Conservation (phyloP, 1,140 invertebrate genomes). For the Octopus sinensis region DNA sequence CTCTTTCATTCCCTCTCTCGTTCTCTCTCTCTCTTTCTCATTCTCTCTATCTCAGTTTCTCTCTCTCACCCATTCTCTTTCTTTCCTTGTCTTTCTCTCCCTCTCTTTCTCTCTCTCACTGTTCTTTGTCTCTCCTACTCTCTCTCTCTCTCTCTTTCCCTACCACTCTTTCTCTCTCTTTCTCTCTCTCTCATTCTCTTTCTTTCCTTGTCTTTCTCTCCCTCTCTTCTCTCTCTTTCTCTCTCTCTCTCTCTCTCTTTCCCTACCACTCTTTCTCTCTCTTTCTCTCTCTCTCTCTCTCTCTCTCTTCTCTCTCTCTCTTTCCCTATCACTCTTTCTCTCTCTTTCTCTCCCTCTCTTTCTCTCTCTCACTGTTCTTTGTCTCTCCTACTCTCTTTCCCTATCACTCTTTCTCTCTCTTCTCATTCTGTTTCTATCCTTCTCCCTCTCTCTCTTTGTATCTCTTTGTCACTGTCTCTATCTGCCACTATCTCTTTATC, state of each 20-base stretch:
- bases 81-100: constrained; percentile 18
- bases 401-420: background rate
- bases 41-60: background rate
- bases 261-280: background rate
- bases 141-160: too few relatives aligned
- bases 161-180: too few relatives aligned
- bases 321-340: background rate
- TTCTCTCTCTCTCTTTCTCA: too few relatives aligned
- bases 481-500: background rate
- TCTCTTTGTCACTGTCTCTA: background rate
- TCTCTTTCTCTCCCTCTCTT: background rate
- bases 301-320: background rate
- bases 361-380: background rate
- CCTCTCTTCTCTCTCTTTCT: background rate
- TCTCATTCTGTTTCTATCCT: background rate
- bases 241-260: background rate
- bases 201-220: background rate
- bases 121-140: too few relatives aligned
- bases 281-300: background rate
- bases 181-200: background rate
- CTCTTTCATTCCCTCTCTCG: constrained; percentile 24
- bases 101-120: too few relatives aligned
- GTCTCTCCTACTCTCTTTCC: background rate
- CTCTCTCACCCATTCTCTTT: constrained; percentile 35
- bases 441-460: too few relatives aligned